Evolutionary conservation across 2,113 vertebrate species (phyloP).

Genomic region (Glaucidium brasilianum): DNA sequence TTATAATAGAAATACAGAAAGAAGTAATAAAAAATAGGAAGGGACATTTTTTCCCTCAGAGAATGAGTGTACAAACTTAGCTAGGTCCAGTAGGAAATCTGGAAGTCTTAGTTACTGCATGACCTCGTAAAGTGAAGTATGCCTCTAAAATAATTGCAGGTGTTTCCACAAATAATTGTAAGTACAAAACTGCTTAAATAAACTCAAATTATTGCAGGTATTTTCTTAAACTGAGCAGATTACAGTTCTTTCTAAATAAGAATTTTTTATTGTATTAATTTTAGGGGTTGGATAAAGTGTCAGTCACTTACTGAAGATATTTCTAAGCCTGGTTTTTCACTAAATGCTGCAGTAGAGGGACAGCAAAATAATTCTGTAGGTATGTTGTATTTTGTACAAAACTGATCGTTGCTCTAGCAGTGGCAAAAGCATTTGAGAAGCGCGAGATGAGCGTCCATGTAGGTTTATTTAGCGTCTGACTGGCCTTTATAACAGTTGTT

Average conservation of each 20-base stretch:
- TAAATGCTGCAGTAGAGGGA: background rate
- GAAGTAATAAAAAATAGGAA: background rate
- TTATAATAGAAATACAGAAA: background rate
- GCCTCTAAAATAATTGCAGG: background rate
- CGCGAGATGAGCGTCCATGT: background rate
- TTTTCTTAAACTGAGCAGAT: background rate
- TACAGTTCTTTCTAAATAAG: background rate
- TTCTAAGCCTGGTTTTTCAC: background rate
- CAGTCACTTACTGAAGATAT: background rate
- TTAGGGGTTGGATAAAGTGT: constrained; percentile 22
- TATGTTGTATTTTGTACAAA: constrained; percentile 42
- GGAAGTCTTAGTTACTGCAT: background rate
- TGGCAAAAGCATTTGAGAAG: background rate
- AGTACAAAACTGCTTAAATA: background rate
- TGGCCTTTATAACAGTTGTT: background rate
- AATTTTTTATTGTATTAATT: background rate
- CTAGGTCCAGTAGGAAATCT: background rate
- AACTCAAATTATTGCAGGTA: background rate
- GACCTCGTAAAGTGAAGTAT: background rate
- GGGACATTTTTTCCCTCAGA: background rate
- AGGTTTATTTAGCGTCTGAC: background rate
- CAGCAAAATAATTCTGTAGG: constrained; percentile 25
- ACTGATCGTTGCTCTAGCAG: background rate
- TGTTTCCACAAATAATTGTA: background rate
- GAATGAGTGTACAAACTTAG: background rate